Base-by-base conservation (phyloP, 1,140 invertebrate species). In the Lutraria rhynchaena region DNA sequence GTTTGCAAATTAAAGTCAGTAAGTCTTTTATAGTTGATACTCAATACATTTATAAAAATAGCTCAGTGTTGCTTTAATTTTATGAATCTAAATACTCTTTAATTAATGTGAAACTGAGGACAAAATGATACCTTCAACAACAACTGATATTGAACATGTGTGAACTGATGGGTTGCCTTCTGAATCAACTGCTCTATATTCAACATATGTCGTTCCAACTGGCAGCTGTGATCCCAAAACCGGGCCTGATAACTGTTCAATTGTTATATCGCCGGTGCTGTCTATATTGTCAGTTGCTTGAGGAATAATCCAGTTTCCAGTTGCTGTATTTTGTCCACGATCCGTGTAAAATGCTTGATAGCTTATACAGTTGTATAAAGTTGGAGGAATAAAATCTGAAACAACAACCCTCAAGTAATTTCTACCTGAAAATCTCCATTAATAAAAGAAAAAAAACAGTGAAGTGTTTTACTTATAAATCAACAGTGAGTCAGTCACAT, bases 331-430 rank as follows among this genome's bases (percentile, higher is more conserved):
- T 27, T 27, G 13, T 27, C 55, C 55, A 24, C 55, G 55, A 24
- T 57, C 55, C 24, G 24, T 27, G 19, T 27, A 24, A 57, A 57
- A 57, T 57, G 55, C 29, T 15, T 57, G 55, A 15, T 57, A 57
- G 15, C 22, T 57, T 9, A 27, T 57, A 27, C 55, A 57, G 24
- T 57, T 57, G 3, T 27, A 57, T 24, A 57, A 3, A 15, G 55
- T 57, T 22, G 55, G 55, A 4, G 55, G 55, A 3, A 27, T 15
- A 27, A 57, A 13, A 57, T 57, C 55, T 57, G 15, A 27, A 27
- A 27, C 15, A 41, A 41, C 5, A 41, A 41, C 15, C 15, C 37
- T 7, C 15, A 41, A 41, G 37, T 41, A n/a, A n/a, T n/a, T n/a
- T n/a, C n/a, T n/a, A n/a, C n/a, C n/a, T n/a, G n/a, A n/a, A n/a